Conservation (phyloP, 2,113 vertebrate genomes). For the Platichthys flesus region DNA sequence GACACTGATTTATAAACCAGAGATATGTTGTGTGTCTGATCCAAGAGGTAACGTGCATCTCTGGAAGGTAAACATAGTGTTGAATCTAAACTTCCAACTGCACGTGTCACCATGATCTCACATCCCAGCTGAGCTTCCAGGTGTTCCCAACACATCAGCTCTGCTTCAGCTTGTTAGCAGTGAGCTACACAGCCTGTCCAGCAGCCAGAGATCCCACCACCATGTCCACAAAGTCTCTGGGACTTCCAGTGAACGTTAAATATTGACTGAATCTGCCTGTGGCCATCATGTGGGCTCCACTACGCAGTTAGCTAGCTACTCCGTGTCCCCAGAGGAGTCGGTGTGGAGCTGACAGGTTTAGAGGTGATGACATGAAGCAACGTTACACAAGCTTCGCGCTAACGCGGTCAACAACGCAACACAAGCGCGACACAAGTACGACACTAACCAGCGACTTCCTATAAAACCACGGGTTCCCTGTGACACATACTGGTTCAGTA, state of each 20-base stretch:
- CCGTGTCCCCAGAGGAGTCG: too few relatives aligned
- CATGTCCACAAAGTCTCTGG: too few relatives aligned
- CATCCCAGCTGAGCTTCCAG: neutral
- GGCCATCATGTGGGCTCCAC: too few relatives aligned
- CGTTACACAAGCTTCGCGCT: slow-evolving; percentile 26
- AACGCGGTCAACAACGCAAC: neutral
- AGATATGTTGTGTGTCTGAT: too few relatives aligned
- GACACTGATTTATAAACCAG: too few relatives aligned
- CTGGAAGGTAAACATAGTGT: too few relatives aligned
- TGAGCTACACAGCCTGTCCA: neutral
- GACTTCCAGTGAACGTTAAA: too few relatives aligned
- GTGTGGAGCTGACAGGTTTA: neutral
- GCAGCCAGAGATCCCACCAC: too few relatives aligned
- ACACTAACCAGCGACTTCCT: neutral
- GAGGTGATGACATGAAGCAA: neutral
- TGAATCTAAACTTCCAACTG: neutral
- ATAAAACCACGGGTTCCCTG: accelerated
- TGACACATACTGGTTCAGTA: accelerated
- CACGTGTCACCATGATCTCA: neutral
- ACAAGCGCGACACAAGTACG: too few relatives aligned
- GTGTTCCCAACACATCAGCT: neutral
- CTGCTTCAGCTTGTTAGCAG: neutral
- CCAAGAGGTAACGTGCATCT: too few relatives aligned
- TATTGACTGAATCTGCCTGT: too few relatives aligned
- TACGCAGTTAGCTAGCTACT: too few relatives aligned